phyloP scores from a whole-genome alignment of 2,888 invertebrate genomes.

The Lepidonotus clava region DNA sequence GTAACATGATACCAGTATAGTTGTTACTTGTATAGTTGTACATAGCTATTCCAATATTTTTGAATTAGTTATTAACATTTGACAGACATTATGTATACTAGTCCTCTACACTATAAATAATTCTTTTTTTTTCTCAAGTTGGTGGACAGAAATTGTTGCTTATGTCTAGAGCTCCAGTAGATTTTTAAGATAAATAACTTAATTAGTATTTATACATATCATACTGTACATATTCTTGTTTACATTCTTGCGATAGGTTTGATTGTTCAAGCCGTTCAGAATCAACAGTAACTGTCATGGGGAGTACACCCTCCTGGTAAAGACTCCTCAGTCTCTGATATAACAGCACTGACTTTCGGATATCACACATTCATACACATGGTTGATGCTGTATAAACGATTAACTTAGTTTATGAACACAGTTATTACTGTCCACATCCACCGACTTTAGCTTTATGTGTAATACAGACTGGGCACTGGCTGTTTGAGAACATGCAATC shows the following conservation, averaged over 20 bases:
- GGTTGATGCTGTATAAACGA: not conserved
- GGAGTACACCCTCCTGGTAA: too few relatives aligned
- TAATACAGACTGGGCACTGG: too few relatives aligned
- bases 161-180: too few relatives aligned
- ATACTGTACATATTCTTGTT: not conserved
- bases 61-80: not conserved
- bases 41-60: not conserved
- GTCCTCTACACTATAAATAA: too few relatives aligned
- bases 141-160: too few relatives aligned
- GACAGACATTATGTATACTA: not conserved
- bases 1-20: not conserved
- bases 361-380: not conserved
- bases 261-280: not conserved
- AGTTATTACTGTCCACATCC: too few relatives aligned
- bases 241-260: not conserved
- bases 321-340: not conserved
- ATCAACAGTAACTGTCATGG: not conserved
- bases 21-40: not conserved
- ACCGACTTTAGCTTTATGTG: too few relatives aligned
- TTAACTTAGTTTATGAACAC: not conserved
- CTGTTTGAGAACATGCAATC: too few relatives aligned
- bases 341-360: not conserved
- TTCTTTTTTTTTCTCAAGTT: not conserved
- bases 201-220: not conserved
- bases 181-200: conserved; percentile 11